Conservation (phyloP, 2,113 vertebrate genomes). For the Rhabdornis inornatus region DNA sequence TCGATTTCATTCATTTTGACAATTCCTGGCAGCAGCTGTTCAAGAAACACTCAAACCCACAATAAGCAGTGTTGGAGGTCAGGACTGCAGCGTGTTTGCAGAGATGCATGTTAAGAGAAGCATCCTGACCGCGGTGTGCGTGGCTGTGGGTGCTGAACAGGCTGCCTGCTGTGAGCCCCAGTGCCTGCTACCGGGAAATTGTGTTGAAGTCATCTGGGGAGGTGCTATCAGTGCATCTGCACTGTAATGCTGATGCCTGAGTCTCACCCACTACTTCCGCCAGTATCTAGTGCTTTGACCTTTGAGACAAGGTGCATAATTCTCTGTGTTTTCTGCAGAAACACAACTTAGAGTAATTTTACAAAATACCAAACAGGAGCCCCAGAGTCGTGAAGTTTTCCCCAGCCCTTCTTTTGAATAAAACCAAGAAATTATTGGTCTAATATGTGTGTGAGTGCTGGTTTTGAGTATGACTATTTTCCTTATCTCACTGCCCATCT, state of each 20-base stretch:
- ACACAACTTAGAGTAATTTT: not conserved
- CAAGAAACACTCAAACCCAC: not conserved
- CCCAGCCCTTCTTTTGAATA: not conserved
- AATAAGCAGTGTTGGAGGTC: not conserved
- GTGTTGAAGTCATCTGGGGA: not conserved
- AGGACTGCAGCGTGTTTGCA: not conserved
- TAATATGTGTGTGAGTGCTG: rapidly evolving
- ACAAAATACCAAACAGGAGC: not conserved
- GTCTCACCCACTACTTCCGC: not conserved
- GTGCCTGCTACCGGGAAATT: not conserved
- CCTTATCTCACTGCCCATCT: not conserved
- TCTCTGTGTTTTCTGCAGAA: not conserved
- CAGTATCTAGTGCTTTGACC: rapidly evolving
- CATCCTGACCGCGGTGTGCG: rapidly evolving
- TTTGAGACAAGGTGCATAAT: rapidly evolving
- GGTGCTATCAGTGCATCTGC: not conserved
- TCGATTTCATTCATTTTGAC: not conserved
- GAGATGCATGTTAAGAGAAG: not conserved
- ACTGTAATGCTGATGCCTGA: no score
- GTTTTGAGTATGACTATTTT: not conserved
- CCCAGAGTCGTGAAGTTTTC: not conserved
- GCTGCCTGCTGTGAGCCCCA: rapidly evolving
- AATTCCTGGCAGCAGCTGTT: not conserved
- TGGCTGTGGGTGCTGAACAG: not conserved
- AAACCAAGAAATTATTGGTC: not conserved